Conservation (phyloP, 92 coral and sea anemone genomes). For the Umimayanthus chanpuru region DNA sequence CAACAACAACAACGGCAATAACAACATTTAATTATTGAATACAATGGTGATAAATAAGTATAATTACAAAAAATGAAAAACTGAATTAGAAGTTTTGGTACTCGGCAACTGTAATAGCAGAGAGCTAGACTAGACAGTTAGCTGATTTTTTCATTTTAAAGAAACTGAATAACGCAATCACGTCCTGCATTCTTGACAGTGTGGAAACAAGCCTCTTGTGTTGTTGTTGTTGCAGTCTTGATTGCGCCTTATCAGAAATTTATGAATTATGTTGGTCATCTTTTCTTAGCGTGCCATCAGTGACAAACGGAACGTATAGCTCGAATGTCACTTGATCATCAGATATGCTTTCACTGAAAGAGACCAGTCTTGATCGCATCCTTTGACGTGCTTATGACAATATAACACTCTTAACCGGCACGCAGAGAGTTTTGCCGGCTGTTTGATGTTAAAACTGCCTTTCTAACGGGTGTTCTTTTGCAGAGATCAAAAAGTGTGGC, state of each 20-base stretch:
- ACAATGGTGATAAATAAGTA: too few relatives aligned
- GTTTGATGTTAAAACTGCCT: not conserved
- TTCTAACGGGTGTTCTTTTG: slow-evolving; percentile 4
- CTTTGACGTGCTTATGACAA: not conserved
- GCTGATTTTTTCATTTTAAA: too few relatives aligned
- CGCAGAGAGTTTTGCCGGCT: slow-evolving; percentile 15
- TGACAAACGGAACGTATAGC: not conserved
- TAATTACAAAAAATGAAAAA: too few relatives aligned
- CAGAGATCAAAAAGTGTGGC: not conserved
- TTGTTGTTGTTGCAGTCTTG: too few relatives aligned
- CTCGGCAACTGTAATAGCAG: too few relatives aligned
- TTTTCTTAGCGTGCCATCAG: too few relatives aligned
- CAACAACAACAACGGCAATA: too few relatives aligned
- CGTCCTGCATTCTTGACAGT: not conserved
- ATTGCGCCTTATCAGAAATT: too few relatives aligned
- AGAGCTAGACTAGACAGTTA: too few relatives aligned
- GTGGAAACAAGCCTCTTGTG: not conserved
- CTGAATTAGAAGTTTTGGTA: too few relatives aligned
- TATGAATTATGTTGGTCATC: too few relatives aligned
- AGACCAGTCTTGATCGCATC: not conserved
- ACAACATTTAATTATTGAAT: too few relatives aligned
- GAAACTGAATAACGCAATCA: not conserved
- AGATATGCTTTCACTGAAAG: not conserved
- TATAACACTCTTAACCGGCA: slow-evolving; percentile 10
- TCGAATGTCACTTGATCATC: not conserved